Percentiles rank a stretch among this genome's conserved stretches.
phyloP scores from a whole-genome alignment of 2,888 invertebrate species.

The Ichneumoninae sp. region DNA sequence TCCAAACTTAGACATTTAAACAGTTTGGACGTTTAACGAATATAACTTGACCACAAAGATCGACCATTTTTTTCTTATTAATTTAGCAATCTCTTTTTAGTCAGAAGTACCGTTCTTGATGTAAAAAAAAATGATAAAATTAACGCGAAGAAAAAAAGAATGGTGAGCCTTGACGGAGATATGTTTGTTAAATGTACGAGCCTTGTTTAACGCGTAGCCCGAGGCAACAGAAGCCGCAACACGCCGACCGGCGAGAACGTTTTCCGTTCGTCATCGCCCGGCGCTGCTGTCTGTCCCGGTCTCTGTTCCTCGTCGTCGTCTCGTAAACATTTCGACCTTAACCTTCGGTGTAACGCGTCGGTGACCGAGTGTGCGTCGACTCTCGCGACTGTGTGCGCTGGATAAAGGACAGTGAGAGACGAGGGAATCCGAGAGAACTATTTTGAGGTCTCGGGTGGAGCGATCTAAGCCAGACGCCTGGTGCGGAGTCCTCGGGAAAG shows the following conservation, averaged over 20 bases:
- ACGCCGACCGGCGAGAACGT: constrained; percentile 40
- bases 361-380: constrained; percentile 38
- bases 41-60: neutral
- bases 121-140: no score
- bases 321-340: constrained; percentile 64
- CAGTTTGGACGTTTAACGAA: no score
- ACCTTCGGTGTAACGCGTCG: constrained; percentile 56
- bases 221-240: constrained; percentile 38
- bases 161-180: neutral
- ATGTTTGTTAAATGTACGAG: neutral
- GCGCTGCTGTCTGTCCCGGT: constrained; percentile 48
- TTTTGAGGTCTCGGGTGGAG: constrained; percentile 67
- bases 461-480: constrained; percentile 57
- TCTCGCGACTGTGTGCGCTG: neutral
- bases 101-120: neutral
- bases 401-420: constrained; percentile 62
- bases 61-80: neutral
- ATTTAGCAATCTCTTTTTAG: neutral
- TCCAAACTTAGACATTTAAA: neutral
- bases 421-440: constrained; percentile 65
- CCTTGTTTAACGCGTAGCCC: neutral
- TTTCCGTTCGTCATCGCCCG: constrained; percentile 59
- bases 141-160: neutral
- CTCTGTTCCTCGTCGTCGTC: constrained; percentile 56
- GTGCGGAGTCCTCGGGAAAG: constrained; percentile 47